phyloP scores from a whole-genome alignment of 2,888 invertebrate genomes.

The Steinernema hermaphroditum region DNA sequence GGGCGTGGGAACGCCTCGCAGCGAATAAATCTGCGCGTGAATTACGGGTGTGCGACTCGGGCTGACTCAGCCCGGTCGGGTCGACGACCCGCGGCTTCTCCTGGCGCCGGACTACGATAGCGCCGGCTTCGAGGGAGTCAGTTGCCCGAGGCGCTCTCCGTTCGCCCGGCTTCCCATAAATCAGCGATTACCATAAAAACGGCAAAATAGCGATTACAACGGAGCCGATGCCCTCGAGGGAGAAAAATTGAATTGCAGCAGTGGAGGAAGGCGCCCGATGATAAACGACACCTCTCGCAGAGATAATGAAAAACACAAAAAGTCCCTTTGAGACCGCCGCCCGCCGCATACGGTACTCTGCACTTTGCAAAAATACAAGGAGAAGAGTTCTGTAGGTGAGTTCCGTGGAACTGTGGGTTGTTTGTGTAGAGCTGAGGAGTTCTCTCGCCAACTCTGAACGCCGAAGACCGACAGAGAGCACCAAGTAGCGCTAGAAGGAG shows the following conservation, averaged over 20 bases:
- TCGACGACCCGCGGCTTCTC: background rate
- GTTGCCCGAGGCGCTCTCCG: constrained; percentile 20
- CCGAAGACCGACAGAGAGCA: too few relatives aligned
- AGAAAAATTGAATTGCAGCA: constrained; percentile 19
- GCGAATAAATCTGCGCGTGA: constrained; percentile 2
- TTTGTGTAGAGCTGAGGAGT: too few relatives aligned
- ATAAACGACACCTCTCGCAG: background rate
- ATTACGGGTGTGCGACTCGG: background rate
- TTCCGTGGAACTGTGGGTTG: too few relatives aligned
- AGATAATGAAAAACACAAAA: background rate
- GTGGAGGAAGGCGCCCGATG: constrained; percentile 12
- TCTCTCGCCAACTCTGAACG: too few relatives aligned
- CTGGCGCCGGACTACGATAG: constrained; percentile 19
- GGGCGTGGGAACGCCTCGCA: background rate
- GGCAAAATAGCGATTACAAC: constrained; percentile 28
- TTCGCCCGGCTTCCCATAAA: constrained; percentile 18
- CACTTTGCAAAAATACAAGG: too few relatives aligned
- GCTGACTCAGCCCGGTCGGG: too few relatives aligned
- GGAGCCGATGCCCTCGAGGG: constrained; percentile 4
- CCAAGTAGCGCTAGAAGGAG: too few relatives aligned
- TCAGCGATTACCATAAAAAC: constrained; percentile 31
- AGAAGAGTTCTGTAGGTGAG: too few relatives aligned
- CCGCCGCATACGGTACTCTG: too few relatives aligned
- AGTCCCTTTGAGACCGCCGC: background rate
- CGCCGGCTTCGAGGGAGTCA: background rate